A percentile compares a stretch with the other conserved stretches of the same genome.
These are phyloP conservation scores for Germaria angustata DNA, from an alignment of 2,888 invertebrate genomes.

Conservation along the genomic window DNA sequence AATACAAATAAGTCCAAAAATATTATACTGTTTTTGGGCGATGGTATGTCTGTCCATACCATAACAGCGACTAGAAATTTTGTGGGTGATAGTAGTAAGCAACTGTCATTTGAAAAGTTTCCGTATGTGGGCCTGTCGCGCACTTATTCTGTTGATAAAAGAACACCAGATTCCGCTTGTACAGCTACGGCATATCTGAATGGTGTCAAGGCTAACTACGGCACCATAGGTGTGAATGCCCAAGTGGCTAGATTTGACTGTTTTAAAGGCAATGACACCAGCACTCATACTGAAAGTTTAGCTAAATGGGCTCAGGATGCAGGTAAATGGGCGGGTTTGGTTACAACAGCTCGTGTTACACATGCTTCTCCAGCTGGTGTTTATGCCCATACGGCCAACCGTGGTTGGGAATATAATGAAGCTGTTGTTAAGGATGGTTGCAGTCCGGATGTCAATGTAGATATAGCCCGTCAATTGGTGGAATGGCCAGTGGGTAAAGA, in stretches of 20 bases:
- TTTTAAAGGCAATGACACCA: slow-evolving; percentile 81
- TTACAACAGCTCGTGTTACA: slow-evolving; percentile 88
- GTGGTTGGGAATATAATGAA: slow-evolving; percentile 86
- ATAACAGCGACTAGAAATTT: slow-evolving; percentile 84
- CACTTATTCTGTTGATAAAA: slow-evolving; percentile 88
- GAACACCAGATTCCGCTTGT: slow-evolving; percentile 91
- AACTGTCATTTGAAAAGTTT: slow-evolving; percentile 84
- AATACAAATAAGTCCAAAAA: slow-evolving; percentile 80
- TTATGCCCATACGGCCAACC: slow-evolving; percentile 85
- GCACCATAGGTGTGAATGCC: slow-evolving; percentile 87
- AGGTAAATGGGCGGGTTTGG: slow-evolving; percentile 84
- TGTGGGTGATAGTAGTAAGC: slow-evolving; percentile 83
- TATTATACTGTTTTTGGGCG: slow-evolving; percentile 86
- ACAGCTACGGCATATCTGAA: slow-evolving; percentile 89
- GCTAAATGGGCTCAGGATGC: slow-evolving; percentile 86
- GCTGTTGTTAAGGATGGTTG: slow-evolving; percentile 80
- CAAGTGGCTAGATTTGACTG: slow-evolving; percentile 85
- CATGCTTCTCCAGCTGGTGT: slow-evolving; percentile 88
- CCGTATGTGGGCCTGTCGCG: slow-evolving; percentile 81
- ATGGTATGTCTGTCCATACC: slow-evolving; percentile 88
- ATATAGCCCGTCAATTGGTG: slow-evolving; percentile 87
- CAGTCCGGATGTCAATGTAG: slow-evolving; percentile 82
- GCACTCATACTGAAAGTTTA: slow-evolving; percentile 84
- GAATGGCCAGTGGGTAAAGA: slow-evolving; percentile 84
- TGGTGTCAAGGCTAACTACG: slow-evolving; percentile 89